A percentile compares a stretch with the other conserved stretches of the same genome.
These are phyloP conservation scores for Ecliptopera silaceata DNA, from an alignment of 2,888 invertebrate species.

Conservation along the genomic window DNA sequence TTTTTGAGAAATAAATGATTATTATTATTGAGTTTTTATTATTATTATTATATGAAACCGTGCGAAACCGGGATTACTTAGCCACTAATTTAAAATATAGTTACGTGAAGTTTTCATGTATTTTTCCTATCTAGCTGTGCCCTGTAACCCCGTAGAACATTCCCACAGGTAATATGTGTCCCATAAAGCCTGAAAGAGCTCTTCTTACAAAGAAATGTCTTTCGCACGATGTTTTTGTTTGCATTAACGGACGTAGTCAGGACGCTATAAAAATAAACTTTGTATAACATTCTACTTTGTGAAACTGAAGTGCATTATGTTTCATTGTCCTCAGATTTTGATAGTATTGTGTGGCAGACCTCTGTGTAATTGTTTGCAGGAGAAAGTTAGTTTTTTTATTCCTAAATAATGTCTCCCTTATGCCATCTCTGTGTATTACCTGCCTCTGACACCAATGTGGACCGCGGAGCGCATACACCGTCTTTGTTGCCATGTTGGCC, in stretches of 20 bases:
- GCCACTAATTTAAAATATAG: too few species aligned
- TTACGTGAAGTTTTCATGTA: too few species aligned
- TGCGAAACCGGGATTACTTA: too few species aligned
- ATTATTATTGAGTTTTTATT: too few species aligned
- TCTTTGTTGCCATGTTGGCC: conserved; percentile 40
- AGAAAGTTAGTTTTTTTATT: too few species aligned
- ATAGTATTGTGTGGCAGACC: too few species aligned
- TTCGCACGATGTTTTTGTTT: conserved; percentile 34
- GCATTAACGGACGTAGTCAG: conserved; percentile 20
- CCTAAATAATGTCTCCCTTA: conserved; percentile 2
- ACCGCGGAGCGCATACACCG: conserved; percentile 18
- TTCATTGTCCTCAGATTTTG: too few species aligned
- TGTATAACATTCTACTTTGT: too few species aligned
- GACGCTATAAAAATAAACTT: not conserved
- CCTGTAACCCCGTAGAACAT: conserved; percentile 20
- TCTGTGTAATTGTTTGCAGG: too few species aligned
- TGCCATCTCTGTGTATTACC: conserved; percentile 11
- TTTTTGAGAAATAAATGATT: too few species aligned
- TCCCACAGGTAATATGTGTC: conserved; percentile 20
- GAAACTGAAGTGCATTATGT: too few species aligned
- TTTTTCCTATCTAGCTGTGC: not conserved
- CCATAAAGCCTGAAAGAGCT: conserved; percentile 34
- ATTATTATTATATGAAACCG: too few species aligned
- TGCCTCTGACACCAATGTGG: conserved; percentile 32
- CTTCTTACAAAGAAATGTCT: conserved; percentile 30